A percentile compares a stretch with the other conserved stretches of the same genome.
Evolutionary conservation across 2,797 vertebrate species (phyloP).

Genomic region (Enteromius afrohamiltoni): DNA sequence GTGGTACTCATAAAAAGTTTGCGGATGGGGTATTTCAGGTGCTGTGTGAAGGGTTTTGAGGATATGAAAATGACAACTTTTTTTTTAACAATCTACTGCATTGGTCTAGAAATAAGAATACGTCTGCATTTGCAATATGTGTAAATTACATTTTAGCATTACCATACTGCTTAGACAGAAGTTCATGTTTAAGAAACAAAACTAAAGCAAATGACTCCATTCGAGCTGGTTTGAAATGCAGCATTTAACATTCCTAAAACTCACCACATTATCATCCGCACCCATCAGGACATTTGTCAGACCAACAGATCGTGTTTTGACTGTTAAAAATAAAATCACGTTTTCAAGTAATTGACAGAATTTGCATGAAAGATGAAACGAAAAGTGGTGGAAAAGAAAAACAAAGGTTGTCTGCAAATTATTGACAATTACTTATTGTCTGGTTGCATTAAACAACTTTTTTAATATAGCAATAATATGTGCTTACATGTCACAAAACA

Average conservation of each 20-base stretch:
- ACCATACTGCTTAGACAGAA: background rate
- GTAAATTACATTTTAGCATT: background rate
- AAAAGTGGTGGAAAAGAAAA: background rate
- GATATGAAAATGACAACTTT: constrained; percentile 22
- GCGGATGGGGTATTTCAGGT: constrained; percentile 28
- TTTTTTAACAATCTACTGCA: background rate
- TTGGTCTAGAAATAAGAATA: background rate
- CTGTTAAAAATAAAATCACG: background rate
- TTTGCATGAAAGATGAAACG: background rate
- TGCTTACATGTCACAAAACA: background rate
- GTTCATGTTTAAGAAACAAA: background rate
- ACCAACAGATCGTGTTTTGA: constrained; percentile 20
- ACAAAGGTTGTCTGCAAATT: too few species aligned
- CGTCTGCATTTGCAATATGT: background rate
- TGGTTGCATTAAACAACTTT: background rate
- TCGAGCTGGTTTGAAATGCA: background rate
- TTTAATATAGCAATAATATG: background rate
- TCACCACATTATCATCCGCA: constrained; percentile 30
- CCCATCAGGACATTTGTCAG: background rate
- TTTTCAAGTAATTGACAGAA: background rate
- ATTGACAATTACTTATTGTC: too few species aligned
- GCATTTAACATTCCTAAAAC: background rate
- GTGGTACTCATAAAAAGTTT: background rate
- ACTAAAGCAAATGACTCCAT: background rate
- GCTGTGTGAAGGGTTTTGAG: constrained; percentile 6